A percentile compares a stretch with the other conserved stretches of the same genome.
These are phyloP conservation scores for Tethea ocularis DNA, from an alignment of 2,888 invertebrate genomes.

Conservation along the genomic window DNA sequence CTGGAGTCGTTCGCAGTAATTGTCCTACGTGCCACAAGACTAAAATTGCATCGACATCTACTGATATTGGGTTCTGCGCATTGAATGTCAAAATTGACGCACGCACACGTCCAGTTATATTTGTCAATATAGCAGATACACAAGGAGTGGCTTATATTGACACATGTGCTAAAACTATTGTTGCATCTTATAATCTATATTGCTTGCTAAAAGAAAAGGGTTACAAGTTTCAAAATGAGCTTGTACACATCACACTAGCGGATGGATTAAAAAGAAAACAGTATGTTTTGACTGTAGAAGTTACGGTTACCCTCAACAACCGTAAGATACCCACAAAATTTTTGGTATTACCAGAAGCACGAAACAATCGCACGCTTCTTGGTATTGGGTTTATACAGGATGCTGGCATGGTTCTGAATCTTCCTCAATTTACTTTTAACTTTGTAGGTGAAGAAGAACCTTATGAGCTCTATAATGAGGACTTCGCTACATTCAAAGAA, in stretches of 20 bases:
- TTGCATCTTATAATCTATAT: conserved; percentile 15
- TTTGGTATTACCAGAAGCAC: not conserved
- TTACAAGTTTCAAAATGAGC: conserved; percentile 8
- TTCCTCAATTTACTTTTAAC: not conserved
- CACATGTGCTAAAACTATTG: conserved; percentile 17
- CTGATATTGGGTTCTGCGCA: no score
- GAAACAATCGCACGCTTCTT: not conserved
- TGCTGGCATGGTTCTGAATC: not conserved
- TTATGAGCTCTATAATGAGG: not conserved
- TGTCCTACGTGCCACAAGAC: conserved; percentile 18
- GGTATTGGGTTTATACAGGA: not conserved
- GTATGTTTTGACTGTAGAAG: not conserved
- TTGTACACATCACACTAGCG: conserved; percentile 14
- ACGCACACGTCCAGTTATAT: no score
- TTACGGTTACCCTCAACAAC: not conserved
- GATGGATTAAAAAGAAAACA: conserved; percentile 16
- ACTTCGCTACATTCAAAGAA: no score
- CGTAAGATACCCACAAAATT: not conserved
- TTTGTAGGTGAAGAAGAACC: not conserved
- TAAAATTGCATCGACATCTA: not conserved
- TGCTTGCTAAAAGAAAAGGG: not conserved
- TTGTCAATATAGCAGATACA: conserved; percentile 1
- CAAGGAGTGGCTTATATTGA: conserved; percentile 17
- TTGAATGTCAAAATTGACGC: no score
- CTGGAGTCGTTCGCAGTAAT: conserved; percentile 18